Evolutionary conservation across 2,113 vertebrate genomes (phyloP).

Genomic region (Crotalus horridus): DNA sequence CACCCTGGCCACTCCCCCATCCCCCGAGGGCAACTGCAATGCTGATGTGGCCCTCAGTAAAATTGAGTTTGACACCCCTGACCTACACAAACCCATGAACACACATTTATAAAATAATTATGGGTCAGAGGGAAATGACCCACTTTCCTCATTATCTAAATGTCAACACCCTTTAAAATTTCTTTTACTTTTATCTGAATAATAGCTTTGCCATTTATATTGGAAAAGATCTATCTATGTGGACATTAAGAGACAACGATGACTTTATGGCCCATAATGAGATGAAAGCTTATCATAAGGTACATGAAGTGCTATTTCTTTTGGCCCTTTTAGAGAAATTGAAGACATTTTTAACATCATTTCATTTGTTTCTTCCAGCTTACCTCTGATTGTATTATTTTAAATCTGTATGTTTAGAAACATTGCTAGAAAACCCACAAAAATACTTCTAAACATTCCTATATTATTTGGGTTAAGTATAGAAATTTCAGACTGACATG

Average conservation of each 20-base stretch:
- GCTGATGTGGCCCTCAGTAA: no score
- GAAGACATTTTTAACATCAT: slow-evolving; percentile 6
- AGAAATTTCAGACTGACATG: neutral
- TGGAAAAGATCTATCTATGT: neutral
- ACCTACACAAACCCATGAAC: neutral
- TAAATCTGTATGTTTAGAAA: slow-evolving; percentile 19
- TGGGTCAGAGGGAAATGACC: neutral
- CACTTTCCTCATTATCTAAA: neutral
- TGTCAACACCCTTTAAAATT: neutral
- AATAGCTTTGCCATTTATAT: neutral
- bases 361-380: slow-evolving; percentile 29
- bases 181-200: neutral
- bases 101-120: neutral
- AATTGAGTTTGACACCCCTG: no score
- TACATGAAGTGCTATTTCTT: slow-evolving; percentile 6
- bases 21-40: no score
- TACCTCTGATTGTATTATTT: slow-evolving; percentile 42
- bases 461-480: neutral
- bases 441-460: slow-evolving; percentile 27
- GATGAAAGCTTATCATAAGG: neutral
- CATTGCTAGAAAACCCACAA: slow-evolving; percentile 17
- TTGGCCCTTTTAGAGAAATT: slow-evolving; percentile 12
- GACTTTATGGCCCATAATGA: neutral
- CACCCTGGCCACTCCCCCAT: no score
- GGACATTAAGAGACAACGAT: neutral